phyloP scores from a whole-genome alignment of 2,113 vertebrate genomes.

The Trogon surrucura region DNA sequence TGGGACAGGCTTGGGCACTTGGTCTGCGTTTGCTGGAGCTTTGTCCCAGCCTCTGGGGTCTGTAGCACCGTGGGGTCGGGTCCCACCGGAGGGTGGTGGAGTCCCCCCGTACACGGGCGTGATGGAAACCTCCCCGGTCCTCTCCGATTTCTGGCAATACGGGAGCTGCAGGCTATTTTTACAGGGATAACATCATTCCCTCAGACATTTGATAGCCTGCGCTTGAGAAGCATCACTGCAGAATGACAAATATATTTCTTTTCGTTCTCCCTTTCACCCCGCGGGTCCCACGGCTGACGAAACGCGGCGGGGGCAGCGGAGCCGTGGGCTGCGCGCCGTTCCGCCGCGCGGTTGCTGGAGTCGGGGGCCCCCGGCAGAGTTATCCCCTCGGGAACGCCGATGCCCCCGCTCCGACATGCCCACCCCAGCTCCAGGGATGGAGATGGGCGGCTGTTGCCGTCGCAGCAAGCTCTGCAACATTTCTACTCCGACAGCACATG shows the following conservation, averaged over 20 bases:
- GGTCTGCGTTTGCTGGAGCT: background rate
- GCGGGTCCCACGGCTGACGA: background rate
- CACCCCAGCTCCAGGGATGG: background rate
- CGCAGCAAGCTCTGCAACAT: background rate
- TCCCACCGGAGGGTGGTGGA: accelerated
- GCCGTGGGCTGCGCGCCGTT: background rate
- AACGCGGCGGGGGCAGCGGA: background rate
- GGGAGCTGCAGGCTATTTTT: background rate
- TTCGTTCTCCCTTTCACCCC: background rate
- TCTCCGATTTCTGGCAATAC: background rate
- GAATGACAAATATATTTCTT: background rate
- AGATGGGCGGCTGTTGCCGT: background rate
- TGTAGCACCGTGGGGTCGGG: accelerated
- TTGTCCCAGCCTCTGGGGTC: background rate
- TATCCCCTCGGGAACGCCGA: background rate
- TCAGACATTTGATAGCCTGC: background rate
- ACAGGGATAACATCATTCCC: background rate
- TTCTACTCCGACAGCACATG: too few species aligned
- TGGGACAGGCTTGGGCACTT: accelerated
- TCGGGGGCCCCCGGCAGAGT: accelerated
- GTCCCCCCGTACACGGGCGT: accelerated
- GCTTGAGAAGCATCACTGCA: background rate
- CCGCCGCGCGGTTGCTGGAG: background rate
- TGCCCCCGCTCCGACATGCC: background rate
- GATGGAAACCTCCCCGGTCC: background rate